Evolutionary conservation across 2,888 invertebrate species (phyloP).

Genomic region (Monoplex corrugatus): DNA sequence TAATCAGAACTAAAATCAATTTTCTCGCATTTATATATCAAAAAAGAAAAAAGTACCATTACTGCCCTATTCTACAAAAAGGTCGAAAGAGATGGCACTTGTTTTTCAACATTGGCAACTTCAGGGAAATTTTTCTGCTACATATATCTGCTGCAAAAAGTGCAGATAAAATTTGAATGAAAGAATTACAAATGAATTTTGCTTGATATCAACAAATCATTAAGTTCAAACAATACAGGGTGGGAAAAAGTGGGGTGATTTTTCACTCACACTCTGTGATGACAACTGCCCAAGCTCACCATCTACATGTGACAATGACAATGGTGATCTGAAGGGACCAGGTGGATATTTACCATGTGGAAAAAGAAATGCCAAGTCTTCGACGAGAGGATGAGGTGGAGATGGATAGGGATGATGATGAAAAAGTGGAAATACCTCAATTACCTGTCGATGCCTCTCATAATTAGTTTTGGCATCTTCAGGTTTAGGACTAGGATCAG

Average conservation of each 20-base stretch:
- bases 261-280: slow-evolving; percentile 33
- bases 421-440: slow-evolving; percentile 59
- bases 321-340: slow-evolving; percentile 24
- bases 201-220: too few species aligned
- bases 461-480: slow-evolving; percentile 79
- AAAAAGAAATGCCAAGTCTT: slow-evolving; percentile 53
- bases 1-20: neutral
- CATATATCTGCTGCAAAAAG: neutral
- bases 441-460: slow-evolving; percentile 81
- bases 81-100: slow-evolving; percentile 36
- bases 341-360: slow-evolving; percentile 32
- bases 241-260: neutral
- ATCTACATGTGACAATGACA: slow-evolving; percentile 41
- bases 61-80: slow-evolving; percentile 31
- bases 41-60: neutral
- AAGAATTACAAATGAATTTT: slow-evolving; percentile 1
- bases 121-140: neutral
- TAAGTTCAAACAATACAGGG: neutral
- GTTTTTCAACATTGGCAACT: slow-evolving; percentile 7
- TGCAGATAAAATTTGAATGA: neutral
- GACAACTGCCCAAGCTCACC: slow-evolving; percentile 35
- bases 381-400: slow-evolving; percentile 49
- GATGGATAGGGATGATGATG: slow-evolving; percentile 54
- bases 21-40: neutral
- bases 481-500: slow-evolving; percentile 80